Conservation (phyloP, 2,797 vertebrate species). For the Natrix natrix region DNA sequence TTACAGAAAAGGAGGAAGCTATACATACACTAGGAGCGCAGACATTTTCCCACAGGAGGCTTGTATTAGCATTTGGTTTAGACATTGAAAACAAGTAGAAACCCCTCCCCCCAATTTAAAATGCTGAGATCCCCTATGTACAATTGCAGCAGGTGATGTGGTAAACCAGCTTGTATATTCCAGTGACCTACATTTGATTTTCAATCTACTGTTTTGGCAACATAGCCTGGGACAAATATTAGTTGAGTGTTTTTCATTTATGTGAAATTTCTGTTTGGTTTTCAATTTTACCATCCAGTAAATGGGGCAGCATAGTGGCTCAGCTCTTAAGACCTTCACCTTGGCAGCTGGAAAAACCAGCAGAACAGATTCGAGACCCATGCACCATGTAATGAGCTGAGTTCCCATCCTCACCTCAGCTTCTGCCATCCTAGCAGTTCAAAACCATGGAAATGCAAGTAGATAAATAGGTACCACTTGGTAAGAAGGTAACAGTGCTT, state of each 20-base stretch:
- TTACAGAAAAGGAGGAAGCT: neutral
- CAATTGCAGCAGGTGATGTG: neutral
- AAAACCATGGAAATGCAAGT: neutral
- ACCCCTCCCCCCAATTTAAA: neutral
- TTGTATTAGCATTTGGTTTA: neutral
- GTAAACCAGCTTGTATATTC: neutral
- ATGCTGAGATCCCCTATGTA: neutral
- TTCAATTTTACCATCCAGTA: neutral
- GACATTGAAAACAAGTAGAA: neutral
- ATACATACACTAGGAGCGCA: neutral
- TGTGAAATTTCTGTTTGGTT: neutral
- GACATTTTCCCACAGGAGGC: neutral
- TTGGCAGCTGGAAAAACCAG: neutral
- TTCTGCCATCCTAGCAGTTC: too few species aligned
- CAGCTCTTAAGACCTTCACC: neutral
- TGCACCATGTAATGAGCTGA: accelerated
- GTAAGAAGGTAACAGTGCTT: neutral
- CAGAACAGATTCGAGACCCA: neutral
- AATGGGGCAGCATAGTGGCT: neutral
- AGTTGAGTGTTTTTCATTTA: neutral
- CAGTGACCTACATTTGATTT: neutral
- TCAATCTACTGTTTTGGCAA: neutral
- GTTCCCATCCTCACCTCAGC: neutral
- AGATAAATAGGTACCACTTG: neutral
- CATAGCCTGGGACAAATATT: neutral